Base-by-base conservation (phyloP, 2,113 vertebrate genomes). In the Blennius ocellaris region DNA sequence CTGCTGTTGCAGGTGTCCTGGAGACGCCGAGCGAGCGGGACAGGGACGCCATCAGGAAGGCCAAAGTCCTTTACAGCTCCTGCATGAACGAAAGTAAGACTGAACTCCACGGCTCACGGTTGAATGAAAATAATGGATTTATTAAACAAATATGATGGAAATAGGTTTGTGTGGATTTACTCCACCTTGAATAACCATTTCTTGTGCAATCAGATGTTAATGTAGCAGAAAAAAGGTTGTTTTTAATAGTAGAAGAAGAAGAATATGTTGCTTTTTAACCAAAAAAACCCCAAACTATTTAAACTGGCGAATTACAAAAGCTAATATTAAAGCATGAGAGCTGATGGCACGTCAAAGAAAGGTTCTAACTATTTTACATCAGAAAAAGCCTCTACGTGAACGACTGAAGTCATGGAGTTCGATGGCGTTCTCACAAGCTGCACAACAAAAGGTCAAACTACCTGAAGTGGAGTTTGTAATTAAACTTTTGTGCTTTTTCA, bases 1-100 rank as follows among this genome's bases (percentile, higher is more conserved):
- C 54, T 82, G 70, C 67, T 83, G 56, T 88, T 80, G 16, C 92
- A 99, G 97, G 95, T 73, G 93, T 97, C 90, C 91, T 99, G 57
- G 96, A 99, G 89, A 95, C 90, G 3, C 66, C 94, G 48, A 91
- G 85, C 0, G 56, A 86, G 60, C 63, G 83, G 45, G 96, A 98
- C 86, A 94, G 97, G 78, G 95, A 95, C 0, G 97, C 97, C 16
- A 94, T 97, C 84, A 93, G 74, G 86, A 99, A 99, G 86, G 97
- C 96, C 62, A 98, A 97, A 90, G 87, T 80, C 47, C 95, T 99
- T 11, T 99, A 99, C 86, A 95, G 82, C 74, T 99, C 98, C 55
- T 99, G 97, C 92, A 97, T 99, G 95, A 97, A 99, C 38, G 94
- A 98, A 72, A 96, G 97, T 98, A 92, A 96, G 97, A 63, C 30